phyloP scores from a whole-genome alignment of 2,888 invertebrate species.

The Phengaris alcon region DNA sequence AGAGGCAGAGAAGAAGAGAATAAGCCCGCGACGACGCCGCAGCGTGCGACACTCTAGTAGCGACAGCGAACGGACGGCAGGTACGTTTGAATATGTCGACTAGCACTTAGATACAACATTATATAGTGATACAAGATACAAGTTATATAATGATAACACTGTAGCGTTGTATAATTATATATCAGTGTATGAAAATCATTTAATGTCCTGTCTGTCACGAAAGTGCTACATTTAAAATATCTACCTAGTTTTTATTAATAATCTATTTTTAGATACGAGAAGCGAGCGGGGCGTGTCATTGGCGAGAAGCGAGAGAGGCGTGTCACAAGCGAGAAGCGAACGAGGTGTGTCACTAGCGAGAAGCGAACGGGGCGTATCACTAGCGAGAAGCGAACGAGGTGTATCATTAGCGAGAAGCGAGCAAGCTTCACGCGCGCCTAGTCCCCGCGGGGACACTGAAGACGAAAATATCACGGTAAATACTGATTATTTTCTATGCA shows the following conservation, averaged over 20 bases:
- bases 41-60: conserved; percentile 42
- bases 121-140: no score
- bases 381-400: conserved; percentile 56
- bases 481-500: background rate
- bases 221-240: background rate
- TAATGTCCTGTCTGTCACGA: background rate
- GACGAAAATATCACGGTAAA: conserved; percentile 58
- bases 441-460: conserved; percentile 49
- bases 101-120: background rate
- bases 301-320: background rate
- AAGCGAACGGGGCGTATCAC: conserved; percentile 56
- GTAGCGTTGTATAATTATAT: no score
- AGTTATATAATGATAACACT: no score
- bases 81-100: conserved; percentile 35
- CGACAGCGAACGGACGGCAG: conserved; percentile 48
- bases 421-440: conserved; percentile 46
- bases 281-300: conserved; percentile 31
- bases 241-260: background rate
- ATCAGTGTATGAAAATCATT: no score
- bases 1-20: background rate
- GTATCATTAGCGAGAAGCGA: conserved; percentile 57
- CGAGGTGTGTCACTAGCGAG: conserved; percentile 57
- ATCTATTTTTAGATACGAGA: conserved; percentile 47
- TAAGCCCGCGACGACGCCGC: conserved; percentile 33
- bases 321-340: conserved; percentile 39